Percentiles rank a stretch among this genome's conserved stretches.
These are phyloP conservation scores for Plecturocebus donacophilus DNA, from an alignment of 2,113 vertebrate species.

Conservation along the genomic window DNA sequence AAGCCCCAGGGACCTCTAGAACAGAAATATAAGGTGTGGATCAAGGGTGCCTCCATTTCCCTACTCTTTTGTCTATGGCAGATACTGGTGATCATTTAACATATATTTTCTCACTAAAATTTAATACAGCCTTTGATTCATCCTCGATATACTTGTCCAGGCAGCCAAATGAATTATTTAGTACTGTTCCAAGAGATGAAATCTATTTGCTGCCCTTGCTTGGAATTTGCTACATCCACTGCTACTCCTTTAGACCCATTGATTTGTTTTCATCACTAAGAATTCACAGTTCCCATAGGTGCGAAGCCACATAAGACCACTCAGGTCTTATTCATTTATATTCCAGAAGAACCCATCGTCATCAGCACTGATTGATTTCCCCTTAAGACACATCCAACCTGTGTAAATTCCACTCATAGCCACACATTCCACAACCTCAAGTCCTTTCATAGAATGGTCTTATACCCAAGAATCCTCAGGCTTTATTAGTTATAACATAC, in stretches of 20 bases:
- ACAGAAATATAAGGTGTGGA: not conserved
- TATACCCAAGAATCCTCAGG: not conserved
- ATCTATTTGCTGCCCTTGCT: not conserved
- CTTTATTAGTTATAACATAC: not conserved
- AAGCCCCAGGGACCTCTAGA: too few relatives aligned
- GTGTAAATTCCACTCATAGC: not conserved
- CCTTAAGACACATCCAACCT: not conserved
- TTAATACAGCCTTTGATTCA: not conserved
- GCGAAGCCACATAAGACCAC: not conserved
- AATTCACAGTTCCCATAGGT: too few relatives aligned
- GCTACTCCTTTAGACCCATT: not conserved
- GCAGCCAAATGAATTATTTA: not conserved
- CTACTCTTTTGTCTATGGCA: accelerated
- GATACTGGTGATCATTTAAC: not conserved
- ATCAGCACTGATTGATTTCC: not conserved
- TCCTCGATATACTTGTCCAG: not conserved
- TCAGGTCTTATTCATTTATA: not conserved
- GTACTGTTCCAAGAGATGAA: not conserved
- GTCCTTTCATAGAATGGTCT: not conserved
- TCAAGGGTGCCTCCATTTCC: not conserved
- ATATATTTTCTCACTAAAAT: not conserved
- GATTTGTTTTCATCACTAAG: not conserved
- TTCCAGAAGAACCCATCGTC: not conserved
- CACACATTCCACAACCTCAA: not conserved
- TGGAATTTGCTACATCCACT: not conserved